Conservation (phyloP, 2,113 vertebrate genomes). For the Phaetusa simplex region DNA sequence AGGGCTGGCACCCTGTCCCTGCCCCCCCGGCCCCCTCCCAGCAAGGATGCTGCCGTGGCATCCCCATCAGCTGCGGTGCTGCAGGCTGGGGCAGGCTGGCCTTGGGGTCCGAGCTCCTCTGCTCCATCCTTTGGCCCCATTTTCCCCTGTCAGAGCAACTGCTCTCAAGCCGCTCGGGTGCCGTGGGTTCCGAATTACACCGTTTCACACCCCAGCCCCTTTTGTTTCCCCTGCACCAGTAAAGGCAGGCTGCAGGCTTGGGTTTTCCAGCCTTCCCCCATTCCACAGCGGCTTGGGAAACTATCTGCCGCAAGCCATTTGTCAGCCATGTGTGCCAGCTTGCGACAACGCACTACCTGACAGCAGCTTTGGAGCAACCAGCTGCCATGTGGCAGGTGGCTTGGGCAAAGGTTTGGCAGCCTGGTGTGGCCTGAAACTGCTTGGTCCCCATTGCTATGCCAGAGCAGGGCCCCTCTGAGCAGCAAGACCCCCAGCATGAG, state of each 20-base stretch:
- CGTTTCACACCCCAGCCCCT: not conserved
- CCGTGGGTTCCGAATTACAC: not conserved
- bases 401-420: not conserved
- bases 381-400: not conserved
- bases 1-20: not conserved
- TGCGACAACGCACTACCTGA: fast-evolving
- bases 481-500: not conserved
- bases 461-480: not conserved
- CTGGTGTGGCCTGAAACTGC: fast-evolving
- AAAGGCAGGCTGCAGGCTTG: not conserved
- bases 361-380: not conserved
- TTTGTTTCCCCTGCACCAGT: not conserved
- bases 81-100: not conserved
- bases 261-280: not conserved
- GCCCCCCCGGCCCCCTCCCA: not conserved
- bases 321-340: not conserved
- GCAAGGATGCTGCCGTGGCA: not conserved
- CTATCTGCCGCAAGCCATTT: not conserved
- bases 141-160: not conserved
- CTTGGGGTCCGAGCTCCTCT: not conserved
- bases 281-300: not conserved
- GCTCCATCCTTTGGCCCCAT: not conserved
- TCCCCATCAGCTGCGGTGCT: not conserved
- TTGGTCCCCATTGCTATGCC: not conserved
- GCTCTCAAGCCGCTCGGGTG: not conserved